Conservation (phyloP, 2,888 invertebrate species). For the Dione juno region DNA sequence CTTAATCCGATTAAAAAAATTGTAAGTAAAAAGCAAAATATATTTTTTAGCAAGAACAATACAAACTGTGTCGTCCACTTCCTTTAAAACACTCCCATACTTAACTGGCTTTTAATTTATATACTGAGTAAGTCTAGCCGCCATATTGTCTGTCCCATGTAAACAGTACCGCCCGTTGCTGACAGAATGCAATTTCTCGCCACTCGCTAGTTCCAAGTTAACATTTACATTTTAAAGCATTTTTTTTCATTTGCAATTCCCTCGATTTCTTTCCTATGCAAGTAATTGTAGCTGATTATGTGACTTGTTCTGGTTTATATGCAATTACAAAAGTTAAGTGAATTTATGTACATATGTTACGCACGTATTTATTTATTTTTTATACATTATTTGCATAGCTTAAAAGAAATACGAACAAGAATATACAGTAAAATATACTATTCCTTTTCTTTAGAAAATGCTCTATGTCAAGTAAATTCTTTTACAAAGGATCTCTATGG, state of each 20-base stretch:
- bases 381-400: too few relatives aligned
- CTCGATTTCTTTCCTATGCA: slow-evolving; percentile 46
- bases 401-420: not conserved
- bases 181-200: slow-evolving; percentile 48
- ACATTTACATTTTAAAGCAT: slow-evolving; percentile 50
- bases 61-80: slow-evolving; percentile 20
- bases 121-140: slow-evolving; percentile 35
- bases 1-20: not conserved
- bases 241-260: slow-evolving; percentile 50
- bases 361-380: not conserved
- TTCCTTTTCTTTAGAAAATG: not conserved
- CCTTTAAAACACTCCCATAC: slow-evolving; percentile 24
- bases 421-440: not conserved
- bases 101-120: slow-evolving; percentile 37
- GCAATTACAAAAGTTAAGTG: not conserved
- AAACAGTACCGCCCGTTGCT: slow-evolving; percentile 40
- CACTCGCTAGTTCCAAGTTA: slow-evolving; percentile 48
- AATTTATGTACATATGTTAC: not conserved
- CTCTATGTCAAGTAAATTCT: not conserved
- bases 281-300: slow-evolving; percentile 50
- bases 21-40: not conserved
- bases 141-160: slow-evolving; percentile 40
- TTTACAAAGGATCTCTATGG: slow-evolving; percentile 4
- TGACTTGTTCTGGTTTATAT: slow-evolving; percentile 32
- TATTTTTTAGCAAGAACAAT: slow-evolving; percentile 38